These are phyloP conservation scores for Nomada fucata DNA, from an alignment of 2,888 invertebrate species.

Conservation along the genomic window DNA sequence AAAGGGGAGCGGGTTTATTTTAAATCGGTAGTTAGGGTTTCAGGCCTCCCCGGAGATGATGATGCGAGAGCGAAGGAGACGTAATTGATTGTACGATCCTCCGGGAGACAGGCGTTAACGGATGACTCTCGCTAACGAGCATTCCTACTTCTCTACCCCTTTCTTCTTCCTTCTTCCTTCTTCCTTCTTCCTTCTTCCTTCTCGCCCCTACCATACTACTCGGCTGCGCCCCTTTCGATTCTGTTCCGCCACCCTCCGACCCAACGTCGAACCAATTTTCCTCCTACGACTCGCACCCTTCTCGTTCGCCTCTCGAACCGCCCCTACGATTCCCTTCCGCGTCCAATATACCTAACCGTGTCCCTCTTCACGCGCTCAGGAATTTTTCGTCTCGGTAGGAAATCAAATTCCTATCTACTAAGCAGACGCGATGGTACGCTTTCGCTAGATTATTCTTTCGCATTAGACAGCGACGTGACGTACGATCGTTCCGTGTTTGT, in stretches of 20 bases:
- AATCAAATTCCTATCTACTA: no score
- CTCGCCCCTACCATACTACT: slow-evolving; percentile 46
- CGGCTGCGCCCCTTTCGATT: slow-evolving; percentile 39
- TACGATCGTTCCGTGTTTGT: slow-evolving; percentile 25
- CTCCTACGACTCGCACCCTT: slow-evolving; percentile 16
- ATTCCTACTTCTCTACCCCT: slow-evolving; percentile 80
- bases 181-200: slow-evolving; percentile 68
- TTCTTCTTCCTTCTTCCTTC: slow-evolving; percentile 75
- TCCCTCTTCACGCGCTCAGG: not conserved
- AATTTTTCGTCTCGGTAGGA: no score
- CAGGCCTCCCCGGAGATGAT: slow-evolving; percentile 82
- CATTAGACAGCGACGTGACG: slow-evolving; percentile 16
- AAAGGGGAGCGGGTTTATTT: slow-evolving; percentile 77
- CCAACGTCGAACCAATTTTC: slow-evolving; percentile 37
- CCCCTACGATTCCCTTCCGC: slow-evolving; percentile 40
- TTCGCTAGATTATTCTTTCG: no score
- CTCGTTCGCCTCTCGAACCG: slow-evolving; percentile 29
- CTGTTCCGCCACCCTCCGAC: slow-evolving; percentile 51
- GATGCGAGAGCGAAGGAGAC: slow-evolving; percentile 82
- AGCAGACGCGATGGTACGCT: no score
- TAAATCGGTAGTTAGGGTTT: slow-evolving; percentile 82
- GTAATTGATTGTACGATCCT: slow-evolving; percentile 84
- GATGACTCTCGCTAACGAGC: slow-evolving; percentile 84
- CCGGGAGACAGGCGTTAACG: slow-evolving; percentile 84
- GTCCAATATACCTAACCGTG: not conserved